Evolutionary conservation across 2,797 vertebrate species (phyloP).

Genomic region (Alauda arvensis): DNA sequence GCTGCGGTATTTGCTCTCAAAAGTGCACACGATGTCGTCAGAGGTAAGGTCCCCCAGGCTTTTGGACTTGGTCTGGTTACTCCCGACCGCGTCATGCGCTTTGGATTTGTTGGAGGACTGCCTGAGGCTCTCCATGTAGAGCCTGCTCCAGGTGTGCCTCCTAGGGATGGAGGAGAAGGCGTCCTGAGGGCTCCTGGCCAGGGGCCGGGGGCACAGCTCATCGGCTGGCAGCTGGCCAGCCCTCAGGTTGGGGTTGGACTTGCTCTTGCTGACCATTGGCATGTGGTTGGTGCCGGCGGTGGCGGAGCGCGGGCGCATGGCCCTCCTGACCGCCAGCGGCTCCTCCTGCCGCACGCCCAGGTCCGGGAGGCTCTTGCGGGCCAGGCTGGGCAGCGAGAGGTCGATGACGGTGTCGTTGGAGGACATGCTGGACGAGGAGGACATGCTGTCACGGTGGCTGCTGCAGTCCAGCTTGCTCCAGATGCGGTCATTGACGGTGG

Average conservation of each 20-base stretch:
- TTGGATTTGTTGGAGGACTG: slow-evolving; percentile 69
- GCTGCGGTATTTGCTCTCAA: slow-evolving; percentile 85
- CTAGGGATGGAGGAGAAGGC: slow-evolving; percentile 65
- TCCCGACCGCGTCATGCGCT: background rate
- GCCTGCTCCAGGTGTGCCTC: slow-evolving; percentile 85
- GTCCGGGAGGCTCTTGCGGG: slow-evolving; percentile 77
- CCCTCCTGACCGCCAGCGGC: slow-evolving; percentile 40
- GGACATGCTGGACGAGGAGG: slow-evolving; percentile 93
- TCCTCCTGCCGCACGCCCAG: slow-evolving; percentile 62
- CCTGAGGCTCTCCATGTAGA: slow-evolving; percentile 85
- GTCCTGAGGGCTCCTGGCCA: slow-evolving; percentile 51
- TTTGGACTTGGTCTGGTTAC: slow-evolving; percentile 83
- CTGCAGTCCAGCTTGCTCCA: slow-evolving; percentile 87
- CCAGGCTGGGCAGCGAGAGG: slow-evolving; percentile 84
- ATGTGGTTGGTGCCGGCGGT: slow-evolving; percentile 22
- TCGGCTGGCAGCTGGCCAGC: slow-evolving; percentile 51
- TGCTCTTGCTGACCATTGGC: slow-evolving; percentile 80
- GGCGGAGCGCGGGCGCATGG: slow-evolving; percentile 57
- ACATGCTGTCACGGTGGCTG: slow-evolving; percentile 85
- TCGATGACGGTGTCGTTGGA: slow-evolving; percentile 93
- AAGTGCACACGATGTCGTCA: slow-evolving; percentile 85
- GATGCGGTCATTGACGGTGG: slow-evolving; percentile 83
- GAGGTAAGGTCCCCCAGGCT: slow-evolving; percentile 94
- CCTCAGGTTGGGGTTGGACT: slow-evolving; percentile 88
- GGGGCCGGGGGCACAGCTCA: slow-evolving; percentile 70